Percentiles rank a stretch among this genome's conserved stretches.
phyloP scores from a whole-genome alignment of 2,888 invertebrate species.

The Scelioninae gen. 1 region DNA sequence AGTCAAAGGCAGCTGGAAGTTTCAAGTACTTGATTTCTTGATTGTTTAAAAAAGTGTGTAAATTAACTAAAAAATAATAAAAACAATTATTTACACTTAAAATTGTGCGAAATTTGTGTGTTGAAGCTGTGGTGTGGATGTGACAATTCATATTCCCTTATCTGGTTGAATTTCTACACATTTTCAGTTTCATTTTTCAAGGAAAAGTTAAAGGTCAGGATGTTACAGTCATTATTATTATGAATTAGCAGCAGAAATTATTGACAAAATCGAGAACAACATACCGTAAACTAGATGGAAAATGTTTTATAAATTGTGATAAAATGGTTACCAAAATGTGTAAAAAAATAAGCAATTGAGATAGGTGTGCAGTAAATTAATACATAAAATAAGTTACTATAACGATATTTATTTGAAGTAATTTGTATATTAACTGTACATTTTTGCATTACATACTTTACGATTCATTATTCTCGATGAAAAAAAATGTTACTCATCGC shows the following conservation, averaged over 20 bases:
- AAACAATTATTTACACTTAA: not conserved
- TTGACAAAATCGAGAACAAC: conserved; percentile 17
- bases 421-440: too few relatives aligned
- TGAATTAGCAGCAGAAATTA: conserved; percentile 24
- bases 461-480: conserved; percentile 6
- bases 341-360: too few relatives aligned
- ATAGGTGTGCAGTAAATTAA: too few relatives aligned
- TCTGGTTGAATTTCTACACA: not conserved
- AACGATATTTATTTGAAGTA: not conserved
- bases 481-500: not conserved
- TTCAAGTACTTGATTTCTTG: conserved; percentile 15
- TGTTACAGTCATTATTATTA: conserved; percentile 45
- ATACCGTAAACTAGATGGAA: conserved; percentile 8
- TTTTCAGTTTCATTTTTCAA: not conserved
- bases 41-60: conserved; percentile 7
- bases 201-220: conserved; percentile 26
- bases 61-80: not conserved
- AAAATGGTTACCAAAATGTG: too few relatives aligned
- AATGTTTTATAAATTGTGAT: not conserved
- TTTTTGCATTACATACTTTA: not conserved
- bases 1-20: conserved; percentile 43
- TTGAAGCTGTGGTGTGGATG: conserved; percentile 39
- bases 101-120: conserved; percentile 49
- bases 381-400: not conserved
- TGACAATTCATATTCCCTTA: conserved; percentile 22